Evolutionary conservation across 2,888 invertebrate genomes (phyloP).

Genomic region (Mesoligia furuncula): DNA sequence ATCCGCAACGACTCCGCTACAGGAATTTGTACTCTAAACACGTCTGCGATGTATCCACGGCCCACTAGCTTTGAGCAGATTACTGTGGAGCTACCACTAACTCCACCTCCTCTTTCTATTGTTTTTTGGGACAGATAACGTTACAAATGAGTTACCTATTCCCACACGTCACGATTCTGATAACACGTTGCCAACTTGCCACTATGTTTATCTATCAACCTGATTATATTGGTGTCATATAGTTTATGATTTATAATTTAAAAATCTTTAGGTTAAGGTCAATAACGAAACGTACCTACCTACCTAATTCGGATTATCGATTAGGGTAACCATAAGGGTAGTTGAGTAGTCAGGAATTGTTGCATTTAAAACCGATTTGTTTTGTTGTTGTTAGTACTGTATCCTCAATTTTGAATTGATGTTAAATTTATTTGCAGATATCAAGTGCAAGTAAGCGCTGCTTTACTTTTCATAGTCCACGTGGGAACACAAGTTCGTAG

Average conservation of each 20-base stretch:
- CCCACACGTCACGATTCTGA: neutral
- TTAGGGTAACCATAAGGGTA: constrained; percentile 34
- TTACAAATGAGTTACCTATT: constrained; percentile 15
- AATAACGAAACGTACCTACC: constrained; percentile 12
- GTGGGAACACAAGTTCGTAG: constrained; percentile 4
- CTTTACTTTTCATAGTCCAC: neutral
- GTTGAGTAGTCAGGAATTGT: too few species aligned
- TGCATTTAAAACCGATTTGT: neutral
- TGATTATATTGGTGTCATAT: neutral
- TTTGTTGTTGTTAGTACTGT: neutral
- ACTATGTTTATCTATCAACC: neutral
- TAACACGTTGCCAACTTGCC: neutral
- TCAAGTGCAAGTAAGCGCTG: neutral
- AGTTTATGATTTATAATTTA: constrained; percentile 12
- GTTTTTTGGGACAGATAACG: constrained; percentile 40
- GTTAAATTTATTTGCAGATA: neutral
- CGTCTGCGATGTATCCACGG: constrained; percentile 70
- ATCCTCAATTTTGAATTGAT: neutral
- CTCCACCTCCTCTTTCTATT: constrained; percentile 44
- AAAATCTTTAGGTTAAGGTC: constrained; percentile 25
- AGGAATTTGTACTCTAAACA: constrained; percentile 83
- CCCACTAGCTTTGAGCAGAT: constrained; percentile 66
- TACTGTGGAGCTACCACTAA: constrained; percentile 56
- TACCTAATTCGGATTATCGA: constrained; percentile 6
- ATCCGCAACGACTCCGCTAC: constrained; percentile 74